Evolutionary conservation across 2,888 invertebrate species (phyloP), one percentile per base, ranked within the genome.

Genomic region (Drosophila nr. medialis): DNA sequence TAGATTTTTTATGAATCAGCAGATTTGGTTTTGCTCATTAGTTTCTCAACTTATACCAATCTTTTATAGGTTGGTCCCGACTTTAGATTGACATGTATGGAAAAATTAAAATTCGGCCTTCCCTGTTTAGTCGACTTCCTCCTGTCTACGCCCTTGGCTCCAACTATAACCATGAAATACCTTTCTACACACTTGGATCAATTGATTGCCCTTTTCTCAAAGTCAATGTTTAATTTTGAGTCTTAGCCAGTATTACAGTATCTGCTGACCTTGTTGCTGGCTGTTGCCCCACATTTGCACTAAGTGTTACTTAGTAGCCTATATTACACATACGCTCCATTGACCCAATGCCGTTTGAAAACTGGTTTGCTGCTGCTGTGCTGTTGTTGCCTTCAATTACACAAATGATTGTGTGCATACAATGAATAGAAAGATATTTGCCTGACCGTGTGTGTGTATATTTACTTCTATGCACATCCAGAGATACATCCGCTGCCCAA

Each of bases 261-360:
- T 21, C 36, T 36, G 38, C 24, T 60, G 62, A 55, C 60, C 65
- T 65, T 49, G 63, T 40, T 53, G 24, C 21, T 27, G 55, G 30
- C 56, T 66, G 38, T 64, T 66, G 76, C 40, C 30, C 69, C 15
- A 69, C 42, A 69, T 75, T 64, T 58, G 29, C 71, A 62, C 51
- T 30, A 56, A 55, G 50, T 49, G 42, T 18, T 56, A 40, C 50
- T 70, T 56, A 64, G 34, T 60, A 62, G 64, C 30, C 36, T 32
- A 48, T 50, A 79, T 75, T 77, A 64, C 63, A 50, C 62, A 75
- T 65, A 38, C 66, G 64, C 42, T 24, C 53, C 76, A 54, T 62
- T 80, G 76, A 76, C 76, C 80, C 64, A 79, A 64, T 72, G 63
- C 27, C 65, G 65, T 76, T 79, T 59, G 68, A 66, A 30, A 79